Evolutionary conservation across 2,888 invertebrate species (phyloP).

Genomic region (Escarpia spicata): DNA sequence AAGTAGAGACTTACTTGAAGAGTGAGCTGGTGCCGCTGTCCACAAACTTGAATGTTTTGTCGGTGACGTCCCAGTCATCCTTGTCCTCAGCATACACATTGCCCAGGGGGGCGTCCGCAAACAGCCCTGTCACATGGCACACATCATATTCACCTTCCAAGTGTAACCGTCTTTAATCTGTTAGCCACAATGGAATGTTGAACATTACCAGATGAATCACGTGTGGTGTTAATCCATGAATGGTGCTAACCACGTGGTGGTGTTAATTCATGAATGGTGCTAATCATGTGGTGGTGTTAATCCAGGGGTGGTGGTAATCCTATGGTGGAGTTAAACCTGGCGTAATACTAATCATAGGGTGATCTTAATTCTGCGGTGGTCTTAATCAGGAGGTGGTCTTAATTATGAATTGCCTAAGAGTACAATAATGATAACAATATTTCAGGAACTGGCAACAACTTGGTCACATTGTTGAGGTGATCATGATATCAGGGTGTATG

Average conservation of each 20-base stretch:
- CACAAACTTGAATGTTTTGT: constrained; percentile 73
- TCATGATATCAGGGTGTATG: background rate
- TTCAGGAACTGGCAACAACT: background rate
- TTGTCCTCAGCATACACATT: constrained; percentile 95
- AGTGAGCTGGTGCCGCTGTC: background rate
- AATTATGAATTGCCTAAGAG: background rate
- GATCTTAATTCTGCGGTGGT: background rate
- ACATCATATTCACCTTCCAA: too few species aligned
- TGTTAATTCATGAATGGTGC: too few species aligned
- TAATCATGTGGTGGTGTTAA: too few species aligned
- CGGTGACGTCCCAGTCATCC: constrained; percentile 98
- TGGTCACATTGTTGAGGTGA: background rate
- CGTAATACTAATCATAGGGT: too few species aligned
- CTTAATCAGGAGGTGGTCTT: background rate
- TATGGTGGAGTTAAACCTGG: background rate
- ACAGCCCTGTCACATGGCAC: constrained; percentile 33
- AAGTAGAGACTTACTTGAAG: background rate
- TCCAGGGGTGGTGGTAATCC: too few species aligned
- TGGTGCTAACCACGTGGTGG: too few species aligned
- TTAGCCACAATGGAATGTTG: background rate
- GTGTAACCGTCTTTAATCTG: background rate
- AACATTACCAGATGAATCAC: background rate
- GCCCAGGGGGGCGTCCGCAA: constrained; percentile 88
- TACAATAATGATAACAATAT: background rate
- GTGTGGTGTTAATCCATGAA: background rate